Conservation (phyloP, 2,888 invertebrate genomes). For the Diadegma fenestrale region DNA sequence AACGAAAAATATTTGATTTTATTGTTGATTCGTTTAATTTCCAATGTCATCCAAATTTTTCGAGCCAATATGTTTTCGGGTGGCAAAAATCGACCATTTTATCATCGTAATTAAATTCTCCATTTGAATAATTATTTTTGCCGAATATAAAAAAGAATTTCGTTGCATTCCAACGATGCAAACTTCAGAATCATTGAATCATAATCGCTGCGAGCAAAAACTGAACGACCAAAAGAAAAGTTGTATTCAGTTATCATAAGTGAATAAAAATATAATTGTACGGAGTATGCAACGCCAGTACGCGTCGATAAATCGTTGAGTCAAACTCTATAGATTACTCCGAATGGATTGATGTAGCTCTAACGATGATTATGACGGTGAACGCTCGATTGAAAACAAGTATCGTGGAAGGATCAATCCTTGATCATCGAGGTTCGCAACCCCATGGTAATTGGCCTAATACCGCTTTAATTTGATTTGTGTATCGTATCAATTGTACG, state of each 20-base stretch:
- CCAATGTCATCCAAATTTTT: no score
- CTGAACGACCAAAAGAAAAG: not conserved
- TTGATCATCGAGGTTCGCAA: conserved; percentile 35
- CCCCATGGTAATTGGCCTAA: conserved; percentile 54
- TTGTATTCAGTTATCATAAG: not conserved
- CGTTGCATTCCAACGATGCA: no score
- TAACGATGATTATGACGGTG: conserved; percentile 18
- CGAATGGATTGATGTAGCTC: conserved; percentile 6
- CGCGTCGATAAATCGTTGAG: conserved; percentile 32
- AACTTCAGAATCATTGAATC: no score
- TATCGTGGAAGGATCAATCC: conserved; percentile 46
- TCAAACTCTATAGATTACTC: conserved; percentile 32
- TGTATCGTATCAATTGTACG: conserved; percentile 29
- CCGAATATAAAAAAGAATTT: no score
- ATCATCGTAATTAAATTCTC: no score
- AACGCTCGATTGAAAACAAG: conserved; percentile 28
- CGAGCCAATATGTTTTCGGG: no score
- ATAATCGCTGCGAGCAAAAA: not conserved
- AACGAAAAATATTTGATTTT: no score
- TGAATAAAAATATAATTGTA: not conserved
- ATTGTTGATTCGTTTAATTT: no score
- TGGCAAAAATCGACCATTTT: no score
- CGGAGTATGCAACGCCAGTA: not conserved
- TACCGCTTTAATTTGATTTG: conserved; percentile 59
- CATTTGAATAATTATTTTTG: no score